Percentiles rank a stretch among this genome's conserved stretches.
Conservation (phyloP, 2,888 invertebrate genomes). For the Volucella inanis region DNA sequence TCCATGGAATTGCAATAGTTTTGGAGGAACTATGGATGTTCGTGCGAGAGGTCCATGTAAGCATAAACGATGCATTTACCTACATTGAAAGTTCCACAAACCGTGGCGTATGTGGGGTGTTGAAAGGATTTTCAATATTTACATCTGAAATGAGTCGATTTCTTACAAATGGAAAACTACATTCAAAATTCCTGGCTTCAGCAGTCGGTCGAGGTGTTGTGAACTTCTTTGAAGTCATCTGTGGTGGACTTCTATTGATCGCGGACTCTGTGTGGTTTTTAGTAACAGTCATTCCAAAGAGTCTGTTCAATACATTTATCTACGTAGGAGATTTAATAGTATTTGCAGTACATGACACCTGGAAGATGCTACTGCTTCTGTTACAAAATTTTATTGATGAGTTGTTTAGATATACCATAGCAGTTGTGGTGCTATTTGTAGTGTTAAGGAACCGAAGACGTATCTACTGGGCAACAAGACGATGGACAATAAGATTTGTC, state of each 20-base stretch:
- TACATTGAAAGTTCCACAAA: constrained; percentile 74
- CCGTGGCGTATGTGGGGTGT: constrained; percentile 59
- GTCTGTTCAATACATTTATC: constrained; percentile 52
- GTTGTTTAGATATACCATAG: constrained; percentile 75
- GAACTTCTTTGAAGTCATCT: constrained; percentile 58
- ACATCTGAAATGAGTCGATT: constrained; percentile 66
- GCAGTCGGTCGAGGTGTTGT: constrained; percentile 51
- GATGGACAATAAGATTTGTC: constrained; percentile 22
- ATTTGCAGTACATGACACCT: constrained; percentile 51
- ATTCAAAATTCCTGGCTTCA: constrained; percentile 70
- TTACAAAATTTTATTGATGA: constrained; percentile 73
- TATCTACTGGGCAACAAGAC: constrained; percentile 14
- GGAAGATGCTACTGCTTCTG: constrained; percentile 22
- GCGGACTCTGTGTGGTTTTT: constrained; percentile 75
- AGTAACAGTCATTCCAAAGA: constrained; percentile 74
- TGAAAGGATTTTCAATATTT: constrained; percentile 70
- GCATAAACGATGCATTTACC: constrained; percentile 50
- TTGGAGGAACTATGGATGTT: constrained; percentile 76
- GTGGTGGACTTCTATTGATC: constrained; percentile 75
- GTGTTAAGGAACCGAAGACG: constrained; percentile 63
- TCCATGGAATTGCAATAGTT: constrained; percentile 66
- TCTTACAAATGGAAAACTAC: constrained; percentile 71
- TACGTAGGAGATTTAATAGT: constrained; percentile 70
- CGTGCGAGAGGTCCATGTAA: constrained; percentile 68
- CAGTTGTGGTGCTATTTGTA: constrained; percentile 63